These are phyloP conservation scores for Amblyjoppa proteus DNA, from an alignment of 2,888 invertebrate species.

Conservation along the genomic window DNA sequence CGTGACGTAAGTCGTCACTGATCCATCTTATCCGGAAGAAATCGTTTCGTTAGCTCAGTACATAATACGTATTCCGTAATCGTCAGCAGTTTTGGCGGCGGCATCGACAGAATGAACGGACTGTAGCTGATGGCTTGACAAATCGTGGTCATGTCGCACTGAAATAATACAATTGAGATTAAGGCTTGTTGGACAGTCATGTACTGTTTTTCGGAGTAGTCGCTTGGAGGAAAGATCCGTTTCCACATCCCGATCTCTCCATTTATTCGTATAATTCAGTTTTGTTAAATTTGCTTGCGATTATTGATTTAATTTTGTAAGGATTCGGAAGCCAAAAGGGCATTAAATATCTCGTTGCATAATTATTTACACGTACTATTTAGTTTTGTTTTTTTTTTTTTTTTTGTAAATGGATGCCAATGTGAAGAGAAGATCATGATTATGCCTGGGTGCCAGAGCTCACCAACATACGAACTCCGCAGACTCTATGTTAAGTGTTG, in stretches of 20 bases:
- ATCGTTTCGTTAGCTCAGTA: constrained; percentile 14
- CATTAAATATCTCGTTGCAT: too few species aligned
- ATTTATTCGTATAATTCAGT: not conserved
- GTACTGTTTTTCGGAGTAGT: not conserved
- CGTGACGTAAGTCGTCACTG: not conserved
- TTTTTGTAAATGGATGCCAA: too few species aligned
- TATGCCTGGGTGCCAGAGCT: too few species aligned
- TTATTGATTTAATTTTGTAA: too few species aligned
- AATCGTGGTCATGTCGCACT: constrained; percentile 33
- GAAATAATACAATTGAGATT: constrained; percentile 25
- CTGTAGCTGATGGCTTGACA: constrained; percentile 37
- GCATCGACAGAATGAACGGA: not conserved
- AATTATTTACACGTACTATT: too few species aligned
- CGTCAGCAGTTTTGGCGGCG: constrained; percentile 38
- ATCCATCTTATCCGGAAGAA: not conserved
- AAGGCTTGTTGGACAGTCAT: constrained; percentile 21
- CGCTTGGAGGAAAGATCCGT: too few species aligned
- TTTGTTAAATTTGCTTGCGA: not conserved
- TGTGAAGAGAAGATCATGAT: too few species aligned
- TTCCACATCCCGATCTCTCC: not conserved
- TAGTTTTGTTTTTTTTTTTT: too few species aligned
- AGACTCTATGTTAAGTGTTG: too few species aligned
- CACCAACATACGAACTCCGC: too few species aligned
- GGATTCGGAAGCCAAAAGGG: too few species aligned
- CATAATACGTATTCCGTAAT: constrained; percentile 61